A percentile compares a stretch with the other conserved stretches of the same genome.
These are phyloP conservation scores for Apistogramma diplotaenia DNA, from an alignment of 2,113 vertebrate species.

Conservation along the genomic window DNA sequence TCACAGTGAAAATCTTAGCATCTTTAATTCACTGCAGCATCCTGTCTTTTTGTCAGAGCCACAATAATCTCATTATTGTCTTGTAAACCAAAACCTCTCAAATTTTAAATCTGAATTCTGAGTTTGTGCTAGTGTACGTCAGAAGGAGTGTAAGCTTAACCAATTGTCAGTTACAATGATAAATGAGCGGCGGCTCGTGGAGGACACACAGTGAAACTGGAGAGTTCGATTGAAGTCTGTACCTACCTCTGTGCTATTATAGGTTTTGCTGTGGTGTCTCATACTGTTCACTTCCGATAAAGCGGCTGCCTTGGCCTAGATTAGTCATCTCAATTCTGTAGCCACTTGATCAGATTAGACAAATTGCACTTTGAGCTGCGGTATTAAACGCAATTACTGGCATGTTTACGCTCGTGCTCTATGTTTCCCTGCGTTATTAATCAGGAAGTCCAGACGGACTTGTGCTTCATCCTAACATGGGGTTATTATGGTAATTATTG, in stretches of 20 bases:
- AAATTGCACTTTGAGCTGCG: not conserved
- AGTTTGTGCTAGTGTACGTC: not conserved
- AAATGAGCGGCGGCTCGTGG: rapidly evolving
- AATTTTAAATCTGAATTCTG: too few species aligned
- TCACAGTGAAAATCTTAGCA: not conserved
- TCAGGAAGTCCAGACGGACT: not conserved
- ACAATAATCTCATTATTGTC: too few species aligned
- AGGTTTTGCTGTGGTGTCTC: too few species aligned
- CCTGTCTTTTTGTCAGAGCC: not conserved
- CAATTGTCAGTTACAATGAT: not conserved
- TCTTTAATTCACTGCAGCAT: not conserved
- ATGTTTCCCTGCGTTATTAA: not conserved
- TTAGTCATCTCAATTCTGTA: not conserved
- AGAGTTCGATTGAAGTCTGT: not conserved
- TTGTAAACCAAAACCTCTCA: not conserved
- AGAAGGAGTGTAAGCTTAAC: too few species aligned
- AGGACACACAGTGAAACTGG: not conserved
- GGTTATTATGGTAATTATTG: too few species aligned
- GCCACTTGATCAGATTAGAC: not conserved
- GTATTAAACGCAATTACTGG: not conserved
- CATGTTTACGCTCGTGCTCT: not conserved
- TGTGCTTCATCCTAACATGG: too few species aligned
- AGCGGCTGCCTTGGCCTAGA: too few species aligned
- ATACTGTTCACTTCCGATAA: too few species aligned
- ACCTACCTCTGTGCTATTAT: not conserved